Evolutionary conservation across 2,797 vertebrate species (phyloP), one percentile per base, ranked within the genome.

Genomic region (Gymnopithys bicolor): DNA sequence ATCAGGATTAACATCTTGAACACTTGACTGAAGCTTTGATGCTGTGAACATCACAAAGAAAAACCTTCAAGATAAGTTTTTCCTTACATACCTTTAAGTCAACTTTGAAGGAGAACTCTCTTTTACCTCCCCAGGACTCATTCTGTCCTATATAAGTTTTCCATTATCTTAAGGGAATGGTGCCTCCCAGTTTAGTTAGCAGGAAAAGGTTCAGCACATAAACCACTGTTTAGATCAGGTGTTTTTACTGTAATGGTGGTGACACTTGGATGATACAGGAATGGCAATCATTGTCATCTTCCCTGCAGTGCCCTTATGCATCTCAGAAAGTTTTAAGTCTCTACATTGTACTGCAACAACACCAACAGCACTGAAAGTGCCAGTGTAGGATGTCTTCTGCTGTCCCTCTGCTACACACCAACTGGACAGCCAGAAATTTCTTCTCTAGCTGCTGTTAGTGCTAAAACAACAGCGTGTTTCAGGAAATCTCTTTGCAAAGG

Each of bases 311-410:
- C 43, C 43, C 32, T 63, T 58, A 18, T 2, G 2, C 30, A 51
- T 23, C 37, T 45, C 52, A 59, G 25, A 63, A 59, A 33, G 46
- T 51, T 64, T 66, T 21, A 66, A 25, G 9, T 41, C 13, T 51
- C 19, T 74, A 2, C 33, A 30, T 32, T 56, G 14, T 18, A 28
- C 28, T 52, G 19, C n/a, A 73, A 35, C 28, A 56, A 7, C 28
- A 32, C 9, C 6, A 39, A 15, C 41, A 77, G 37, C 60, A 69
- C 3, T 56, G 33, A 66, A 67, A 87, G 14, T 27, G 39, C 23
- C 51, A 51, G 7, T 1, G 1, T 1, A 53, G 19, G 32, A 19
- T 43, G 41, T 43, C 1, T 2, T 67, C 37, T 33, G 28, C 13
- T n/a, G 19, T 45, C 60, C 39, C 51, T 55, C 48, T 45, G 21